A percentile compares a stretch with the other conserved stretches of the same genome.
Evolutionary conservation across 2,888 invertebrate genomes (phyloP).

Genomic region (Oxycera nigricornis): DNA sequence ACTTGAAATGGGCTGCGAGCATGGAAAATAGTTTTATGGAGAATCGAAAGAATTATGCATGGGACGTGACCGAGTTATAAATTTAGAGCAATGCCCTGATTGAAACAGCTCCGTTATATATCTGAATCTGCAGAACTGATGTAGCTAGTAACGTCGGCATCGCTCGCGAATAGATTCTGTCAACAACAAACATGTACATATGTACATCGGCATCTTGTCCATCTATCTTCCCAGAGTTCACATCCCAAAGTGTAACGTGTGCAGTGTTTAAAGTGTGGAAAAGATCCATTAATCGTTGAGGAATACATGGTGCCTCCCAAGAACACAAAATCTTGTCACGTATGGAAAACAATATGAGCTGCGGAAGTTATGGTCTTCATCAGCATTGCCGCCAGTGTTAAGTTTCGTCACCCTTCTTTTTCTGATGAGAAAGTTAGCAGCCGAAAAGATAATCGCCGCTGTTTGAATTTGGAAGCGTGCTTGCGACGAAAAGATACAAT

Average conservation of each 20-base stretch:
- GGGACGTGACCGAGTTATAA: slow-evolving; percentile 32
- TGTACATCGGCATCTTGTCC: not conserved
- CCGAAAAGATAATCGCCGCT: too few species aligned
- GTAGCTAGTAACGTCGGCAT: not conserved
- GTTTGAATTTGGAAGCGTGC: too few species aligned
- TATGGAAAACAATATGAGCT: slow-evolving; percentile 6
- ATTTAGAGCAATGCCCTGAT: slow-evolving; percentile 29
- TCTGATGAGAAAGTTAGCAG: too few species aligned
- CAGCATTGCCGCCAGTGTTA: not conserved
- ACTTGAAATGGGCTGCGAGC: not conserved
- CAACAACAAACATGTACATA: not conserved
- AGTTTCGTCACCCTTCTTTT: not conserved
- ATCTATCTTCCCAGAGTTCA: too few species aligned
- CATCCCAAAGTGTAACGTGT: too few species aligned
- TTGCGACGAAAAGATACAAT: too few species aligned
- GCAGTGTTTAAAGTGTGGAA: not conserved
- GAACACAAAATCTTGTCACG: not conserved
- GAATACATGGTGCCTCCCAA: not conserved
- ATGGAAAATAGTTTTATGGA: slow-evolving; percentile 22
- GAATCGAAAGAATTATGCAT: slow-evolving; percentile 30
- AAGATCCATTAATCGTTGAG: not conserved
- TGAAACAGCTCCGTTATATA: slow-evolving; percentile 7
- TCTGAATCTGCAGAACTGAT: not conserved
- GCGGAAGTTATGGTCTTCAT: not conserved
- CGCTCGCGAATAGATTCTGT: not conserved